Base-by-base conservation (phyloP, 2,888 invertebrate species). In the Agonopterix heracliana region DNA sequence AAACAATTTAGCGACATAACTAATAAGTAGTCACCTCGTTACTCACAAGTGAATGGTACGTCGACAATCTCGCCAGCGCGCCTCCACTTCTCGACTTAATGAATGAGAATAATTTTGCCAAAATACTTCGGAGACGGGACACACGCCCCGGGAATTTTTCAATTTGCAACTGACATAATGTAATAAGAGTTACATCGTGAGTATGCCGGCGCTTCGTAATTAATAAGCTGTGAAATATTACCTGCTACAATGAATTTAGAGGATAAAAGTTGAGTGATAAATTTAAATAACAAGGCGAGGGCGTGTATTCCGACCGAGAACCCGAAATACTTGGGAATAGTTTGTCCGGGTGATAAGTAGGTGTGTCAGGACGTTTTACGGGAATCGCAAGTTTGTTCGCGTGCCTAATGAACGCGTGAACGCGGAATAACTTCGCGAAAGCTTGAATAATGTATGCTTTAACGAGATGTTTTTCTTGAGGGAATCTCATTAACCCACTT, bases 401-500 rank as follows among this genome's bases (percentile, higher is more conserved):
- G 76, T 77, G 74, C 75, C 79, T 84, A 84, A 86, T 85, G 84
- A 86, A 87, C 86, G 87, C 87, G 82, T 87, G 86, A 86, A 81
- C 77, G 79, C 81, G 79, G 79, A 82, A 85, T 85, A 87, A 86
- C 80, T 87, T 84, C 70, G 75, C 75, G 72, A 80, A 78, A 81
- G 81, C 82, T 80, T 87, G 86, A 87, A 88, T 88, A 84, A 88
- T 87, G 87, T 86, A 86, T 86, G 84, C 74, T 83, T 79, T 87
- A 88, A 86, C 84, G 85, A 88, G 86, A 86, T 88, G 88, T 87
- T 88, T 88, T 88, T 87, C 88, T 88, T 86, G 78, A 79, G 72
- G 71, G 87, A 86, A 88, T 88, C 84, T 82, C 85, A 85, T 88
- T 88, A 86, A 81, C 88, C 86, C 80, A 86, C 79, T 83, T 87